Base-by-base conservation (phyloP, 2,797 vertebrate species). In the Nasua narica region DNA sequence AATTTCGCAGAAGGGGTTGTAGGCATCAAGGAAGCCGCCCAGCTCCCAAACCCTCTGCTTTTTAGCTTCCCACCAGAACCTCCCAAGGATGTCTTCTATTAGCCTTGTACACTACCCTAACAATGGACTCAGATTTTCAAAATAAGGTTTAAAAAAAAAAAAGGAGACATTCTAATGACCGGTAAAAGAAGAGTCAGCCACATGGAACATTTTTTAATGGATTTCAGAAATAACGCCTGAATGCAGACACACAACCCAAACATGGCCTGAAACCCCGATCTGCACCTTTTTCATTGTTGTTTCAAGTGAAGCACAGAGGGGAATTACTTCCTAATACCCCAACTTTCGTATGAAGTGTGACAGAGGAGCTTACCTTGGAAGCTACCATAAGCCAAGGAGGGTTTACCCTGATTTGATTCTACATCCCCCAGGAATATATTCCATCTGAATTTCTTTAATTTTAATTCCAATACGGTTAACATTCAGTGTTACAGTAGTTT, bases 191-290 rank as follows among this genome's bases (percentile, higher is more conserved):
- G 62, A 85, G 21, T n/a, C 40, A 96, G 60, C 19, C 60, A 52
- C n/a, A 21, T 21, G 58, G 52, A 90, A 93, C 37, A 60, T 93
- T 87, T 87, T 76, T 77, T 70, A 90, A 95, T 76, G 58, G 48
- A 76, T 83, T 96, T 97, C 81, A 97, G 54, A 92, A 91, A 93
- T 90, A 92, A 95, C 9, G 4, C 35, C 86, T 43, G 77, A 48
- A 92, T 54, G 27, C 14, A 54, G 65, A 25, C 72, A 90, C 93
- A 60, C 56, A 46, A 94, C 37, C 52, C 54, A 52, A 83, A 87
- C 14, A 29, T 82, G 67, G 82, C 76, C 58, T 19, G 13, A 60
- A 52, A 74, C 43, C n/a, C 29, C 72, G 54, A 48, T 50, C 46
- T 78, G 32, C 19, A 88, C 58, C 50, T 54, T 91, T 69, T 56